Evolutionary conservation across 1,140 invertebrate genomes (phyloP).

Genomic region (Drosophila burlai): DNA sequence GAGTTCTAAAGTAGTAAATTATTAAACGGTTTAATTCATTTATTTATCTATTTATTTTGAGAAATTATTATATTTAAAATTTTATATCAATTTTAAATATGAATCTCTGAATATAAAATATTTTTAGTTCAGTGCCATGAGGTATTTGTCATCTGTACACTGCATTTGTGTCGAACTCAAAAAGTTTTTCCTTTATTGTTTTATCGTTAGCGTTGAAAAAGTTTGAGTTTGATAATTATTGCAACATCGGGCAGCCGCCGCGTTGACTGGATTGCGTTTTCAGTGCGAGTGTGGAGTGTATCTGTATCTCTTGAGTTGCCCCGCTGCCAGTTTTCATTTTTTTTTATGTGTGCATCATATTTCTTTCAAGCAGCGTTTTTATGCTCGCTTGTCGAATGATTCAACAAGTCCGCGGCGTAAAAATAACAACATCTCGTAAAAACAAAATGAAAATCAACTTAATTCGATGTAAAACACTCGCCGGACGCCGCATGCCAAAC

Average conservation of each 20-base stretch:
- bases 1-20: no score
- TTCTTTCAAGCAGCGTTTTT: conserved; percentile 55
- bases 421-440: conserved; percentile 59
- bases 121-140: background rate
- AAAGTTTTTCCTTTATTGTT: conserved; percentile 16
- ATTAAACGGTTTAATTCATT: no score
- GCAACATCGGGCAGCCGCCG: conserved; percentile 48
- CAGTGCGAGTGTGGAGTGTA: conserved; percentile 25
- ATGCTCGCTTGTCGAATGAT: conserved; percentile 62
- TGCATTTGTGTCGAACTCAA: conserved; percentile 49
- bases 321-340: background rate
- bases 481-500: conserved; percentile 22
- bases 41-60: no score
- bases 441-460: conserved; percentile 42
- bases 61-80: no score
- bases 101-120: no score
- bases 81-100: no score
- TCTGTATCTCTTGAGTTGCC: conserved; percentile 18
- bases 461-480: conserved; percentile 46
- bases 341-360: conserved; percentile 54
- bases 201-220: background rate
- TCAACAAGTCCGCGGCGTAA: conserved; percentile 63
- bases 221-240: conserved; percentile 63
- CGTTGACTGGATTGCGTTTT: conserved; percentile 33
- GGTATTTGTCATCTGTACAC: background rate